Evolutionary conservation across 2,888 invertebrate genomes (phyloP), one percentile per base, ranked within the genome.

Genomic region (Melanchra persicariae): DNA sequence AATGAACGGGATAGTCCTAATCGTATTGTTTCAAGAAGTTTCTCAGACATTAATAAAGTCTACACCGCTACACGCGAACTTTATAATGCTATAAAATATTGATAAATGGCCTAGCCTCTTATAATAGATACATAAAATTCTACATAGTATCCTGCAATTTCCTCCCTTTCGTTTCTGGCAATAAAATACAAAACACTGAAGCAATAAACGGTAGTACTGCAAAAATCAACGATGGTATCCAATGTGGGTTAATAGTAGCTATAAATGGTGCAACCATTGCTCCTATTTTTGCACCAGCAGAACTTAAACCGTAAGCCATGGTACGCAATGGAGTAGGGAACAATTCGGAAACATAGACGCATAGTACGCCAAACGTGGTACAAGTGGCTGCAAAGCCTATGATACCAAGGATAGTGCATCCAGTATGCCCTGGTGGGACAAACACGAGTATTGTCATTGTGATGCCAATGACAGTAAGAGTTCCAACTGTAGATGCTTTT

Each of bases 271-370:
- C 89, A 6, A 88, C 69, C 89, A 92, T 91, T 26, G 91, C 90
- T 26, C 92, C 93, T 24, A 91, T 34, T 74, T 90, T 92, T 3
- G 89, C 83, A 26, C 91, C 92, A 66, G 85, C 87, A 9, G 88
- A 87, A 9, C 85, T 83, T 0, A 92, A 73, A 2, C 92, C 92
- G 43, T 86, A 90, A 0, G 89, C 90, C 92, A 92, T 93, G 49
- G 88, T 91, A 26, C 92, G 87, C 47, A 92, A 71, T 51, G 90
- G 87, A 19, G 92, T 93, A 34, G 93, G 93, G 72, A 89, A 93
- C n/a, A 92, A 77, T 79, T 93, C 93, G 0, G 90, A 89, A 8
- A 87, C 87, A 63, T 88, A 91, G 4, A 93, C 85, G 45, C 89
- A 91, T 7, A 89, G 22, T 3, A 91, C 74, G 4, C 83, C 81